A percentile compares a stretch with the other conserved stretches of the same genome.
phyloP scores from a whole-genome alignment of 1,140 invertebrate genomes.

The Penaeus indicus region DNA sequence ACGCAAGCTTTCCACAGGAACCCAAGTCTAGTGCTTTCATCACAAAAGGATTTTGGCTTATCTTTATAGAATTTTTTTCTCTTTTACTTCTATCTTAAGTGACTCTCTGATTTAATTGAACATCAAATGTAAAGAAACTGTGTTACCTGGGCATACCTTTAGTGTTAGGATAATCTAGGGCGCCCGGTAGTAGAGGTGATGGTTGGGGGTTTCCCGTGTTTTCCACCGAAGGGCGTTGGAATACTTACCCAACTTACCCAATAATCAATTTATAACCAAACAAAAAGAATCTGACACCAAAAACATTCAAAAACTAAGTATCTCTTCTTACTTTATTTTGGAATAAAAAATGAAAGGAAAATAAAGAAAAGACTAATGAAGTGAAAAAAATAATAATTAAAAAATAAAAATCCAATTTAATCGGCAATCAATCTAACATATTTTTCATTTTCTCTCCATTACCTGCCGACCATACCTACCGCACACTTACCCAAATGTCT shows the following conservation, averaged over 20 bases:
- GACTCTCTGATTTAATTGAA: conserved; percentile 2
- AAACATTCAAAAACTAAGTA: conserved; percentile 12
- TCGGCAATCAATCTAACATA: not conserved
- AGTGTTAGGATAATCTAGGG: conserved; percentile 52
- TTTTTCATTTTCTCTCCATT: not conserved
- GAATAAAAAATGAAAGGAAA: conserved; percentile 16
- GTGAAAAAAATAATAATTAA: conserved; percentile 18
- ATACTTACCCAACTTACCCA: conserved; percentile 66
- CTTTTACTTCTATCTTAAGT: conserved; percentile 12
- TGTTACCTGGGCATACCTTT: conserved; percentile 63
- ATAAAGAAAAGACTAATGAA: conserved; percentile 7
- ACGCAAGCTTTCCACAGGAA: conserved; percentile 51
- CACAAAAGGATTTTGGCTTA: conserved; percentile 13
- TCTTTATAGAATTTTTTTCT: not conserved
- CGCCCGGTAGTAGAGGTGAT: conserved; percentile 58
- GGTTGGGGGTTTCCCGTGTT: conserved; percentile 54
- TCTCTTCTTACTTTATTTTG: conserved; percentile 22
- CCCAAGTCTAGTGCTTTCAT: conserved; percentile 32
- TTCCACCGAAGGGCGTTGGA: conserved; percentile 61
- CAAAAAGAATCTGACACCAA: conserved; percentile 40
- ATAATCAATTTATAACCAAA: conserved; percentile 47
- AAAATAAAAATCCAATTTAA: conserved; percentile 1
- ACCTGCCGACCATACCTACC: conserved; percentile 46
- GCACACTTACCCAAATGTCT: conserved; percentile 42
- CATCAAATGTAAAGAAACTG: conserved; percentile 51